phyloP scores from a whole-genome alignment of 1,140 invertebrate species.

The Drosophila lacertosa region DNA sequence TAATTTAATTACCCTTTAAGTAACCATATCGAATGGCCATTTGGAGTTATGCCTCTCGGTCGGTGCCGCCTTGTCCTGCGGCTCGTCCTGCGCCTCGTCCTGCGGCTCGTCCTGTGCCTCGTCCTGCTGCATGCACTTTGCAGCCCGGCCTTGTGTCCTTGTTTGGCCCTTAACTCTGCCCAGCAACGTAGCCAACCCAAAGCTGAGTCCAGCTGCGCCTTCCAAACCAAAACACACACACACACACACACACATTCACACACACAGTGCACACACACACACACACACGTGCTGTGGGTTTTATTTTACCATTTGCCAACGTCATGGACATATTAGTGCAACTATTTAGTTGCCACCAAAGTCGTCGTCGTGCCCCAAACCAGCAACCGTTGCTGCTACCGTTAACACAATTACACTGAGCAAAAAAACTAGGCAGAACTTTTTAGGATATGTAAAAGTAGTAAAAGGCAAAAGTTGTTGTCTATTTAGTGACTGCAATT shows the following conservation, averaged over 20 bases:
- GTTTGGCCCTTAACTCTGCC: constrained; percentile 48
- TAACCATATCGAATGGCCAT: constrained; percentile 82
- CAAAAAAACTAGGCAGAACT: neutral
- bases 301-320: constrained; percentile 65
- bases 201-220: constrained; percentile 13
- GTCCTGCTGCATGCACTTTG: constrained; percentile 57
- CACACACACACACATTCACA: constrained; percentile 27
- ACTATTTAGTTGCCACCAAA: constrained; percentile 60
- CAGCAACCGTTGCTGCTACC: neutral
- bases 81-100: neutral
- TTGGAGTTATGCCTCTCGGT: constrained; percentile 63
- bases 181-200: neutral
- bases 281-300: constrained; percentile 63
- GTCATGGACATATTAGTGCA: constrained; percentile 65
- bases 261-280: constrained; percentile 14
- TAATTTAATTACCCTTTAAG: constrained; percentile 84
- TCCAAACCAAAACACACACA: constrained; percentile 6
- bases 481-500: too few species aligned
- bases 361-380: constrained; percentile 1
- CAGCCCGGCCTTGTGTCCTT: constrained; percentile 14
- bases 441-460: too few species aligned
- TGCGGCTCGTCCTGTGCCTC: constrained; percentile 21
- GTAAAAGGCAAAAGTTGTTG: too few species aligned
- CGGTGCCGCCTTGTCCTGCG: too few species aligned
- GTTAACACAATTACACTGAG: constrained; percentile 28